These are phyloP conservation scores for Ornithoptera priamus DNA, from an alignment of 2,888 invertebrate species.

Conservation along the genomic window DNA sequence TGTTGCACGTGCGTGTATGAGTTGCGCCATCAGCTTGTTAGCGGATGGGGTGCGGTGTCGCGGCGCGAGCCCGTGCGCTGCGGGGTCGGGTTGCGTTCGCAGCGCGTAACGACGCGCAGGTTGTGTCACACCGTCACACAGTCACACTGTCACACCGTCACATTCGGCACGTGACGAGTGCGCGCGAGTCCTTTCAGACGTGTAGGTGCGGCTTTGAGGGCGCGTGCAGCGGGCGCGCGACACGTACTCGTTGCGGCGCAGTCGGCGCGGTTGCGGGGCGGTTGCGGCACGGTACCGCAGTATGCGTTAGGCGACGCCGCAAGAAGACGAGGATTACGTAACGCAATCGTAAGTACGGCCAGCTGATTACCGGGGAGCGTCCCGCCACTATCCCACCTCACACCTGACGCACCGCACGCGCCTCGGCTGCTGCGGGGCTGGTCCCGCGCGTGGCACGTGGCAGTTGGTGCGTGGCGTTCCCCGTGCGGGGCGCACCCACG, in stretches of 20 bases:
- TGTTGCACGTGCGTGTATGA: not conserved
- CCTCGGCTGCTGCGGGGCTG: not conserved
- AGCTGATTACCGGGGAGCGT: not conserved
- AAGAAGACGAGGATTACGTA: constrained; percentile 43
- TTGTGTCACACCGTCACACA: too few species aligned
- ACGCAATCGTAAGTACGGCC: constrained; percentile 43
- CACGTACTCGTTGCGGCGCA: constrained; percentile 55
- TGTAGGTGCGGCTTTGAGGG: constrained; percentile 59
- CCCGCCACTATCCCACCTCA: not conserved
- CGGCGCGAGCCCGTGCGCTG: constrained; percentile 28
- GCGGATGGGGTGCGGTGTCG: not conserved
- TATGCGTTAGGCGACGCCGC: constrained; percentile 61
- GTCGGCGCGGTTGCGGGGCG: constrained; percentile 47
- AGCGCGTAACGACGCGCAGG: constrained; percentile 32
- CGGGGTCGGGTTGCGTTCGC: constrained; percentile 28
- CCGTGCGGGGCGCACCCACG: not conserved
- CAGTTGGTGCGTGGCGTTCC: not conserved
- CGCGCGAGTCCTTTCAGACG: constrained; percentile 72
- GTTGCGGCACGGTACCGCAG: constrained; percentile 37
- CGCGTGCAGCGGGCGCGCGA: constrained; percentile 49
- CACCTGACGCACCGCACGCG: not conserved
- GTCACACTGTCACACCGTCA: too few species aligned
- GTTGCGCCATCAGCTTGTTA: not conserved
- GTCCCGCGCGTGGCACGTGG: too few species aligned
- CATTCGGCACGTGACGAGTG: constrained; percentile 43